Evolutionary conservation across 2,797 vertebrate species (phyloP).

Genomic region (Myiothlypis chrysogaster): DNA sequence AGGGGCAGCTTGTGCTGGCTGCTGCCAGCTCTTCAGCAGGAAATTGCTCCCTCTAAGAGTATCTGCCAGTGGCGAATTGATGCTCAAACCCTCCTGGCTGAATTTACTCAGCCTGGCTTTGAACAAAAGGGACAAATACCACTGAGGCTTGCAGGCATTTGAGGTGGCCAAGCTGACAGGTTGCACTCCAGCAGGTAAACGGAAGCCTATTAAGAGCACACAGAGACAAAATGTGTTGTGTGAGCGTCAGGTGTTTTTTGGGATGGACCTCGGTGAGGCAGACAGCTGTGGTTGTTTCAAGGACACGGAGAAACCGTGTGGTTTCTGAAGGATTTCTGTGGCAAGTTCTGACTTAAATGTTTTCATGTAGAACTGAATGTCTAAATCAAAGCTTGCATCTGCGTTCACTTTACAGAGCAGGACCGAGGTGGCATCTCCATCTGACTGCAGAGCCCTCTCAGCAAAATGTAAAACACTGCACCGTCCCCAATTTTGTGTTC

Average conservation of each 20-base stretch:
- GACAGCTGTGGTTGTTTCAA: not conserved
- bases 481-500: not conserved
- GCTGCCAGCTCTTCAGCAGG: not conserved
- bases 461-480: not conserved
- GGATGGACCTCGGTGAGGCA: not conserved
- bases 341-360: not conserved
- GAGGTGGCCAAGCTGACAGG: constrained; percentile 58
- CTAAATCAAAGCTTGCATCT: not conserved
- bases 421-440: not conserved
- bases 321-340: not conserved
- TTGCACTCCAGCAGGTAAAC: constrained; percentile 52
- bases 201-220: constrained; percentile 52
- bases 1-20: not conserved
- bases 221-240: constrained; percentile 57
- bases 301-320: accelerated
- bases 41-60: not conserved
- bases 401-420: accelerated
- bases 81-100: not conserved
- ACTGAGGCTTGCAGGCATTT: not conserved
- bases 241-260: not conserved
- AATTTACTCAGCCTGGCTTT: not conserved
- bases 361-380: not conserved
- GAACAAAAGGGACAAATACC: not conserved
- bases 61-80: not conserved
- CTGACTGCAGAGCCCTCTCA: not conserved